Evolutionary conservation across 2,888 invertebrate species (phyloP), one percentile per base, ranked within the genome.

Genomic region (Maniola hyperantus): DNA sequence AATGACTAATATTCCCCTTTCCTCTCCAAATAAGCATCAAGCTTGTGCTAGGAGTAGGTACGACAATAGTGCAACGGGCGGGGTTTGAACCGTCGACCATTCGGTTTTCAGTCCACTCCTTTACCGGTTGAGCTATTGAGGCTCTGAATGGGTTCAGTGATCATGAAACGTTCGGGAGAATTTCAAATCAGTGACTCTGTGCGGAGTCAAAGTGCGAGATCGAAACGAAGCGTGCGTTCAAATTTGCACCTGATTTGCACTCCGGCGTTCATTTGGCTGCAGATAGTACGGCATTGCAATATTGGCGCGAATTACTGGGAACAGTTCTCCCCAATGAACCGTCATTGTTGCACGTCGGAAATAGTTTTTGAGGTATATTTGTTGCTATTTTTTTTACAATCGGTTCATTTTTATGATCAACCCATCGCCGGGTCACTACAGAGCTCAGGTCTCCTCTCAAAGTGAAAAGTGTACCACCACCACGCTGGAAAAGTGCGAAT

Each of bases 191-290:
- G 57, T 42, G 36, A 5, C 39, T 18, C 36, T 5, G 6, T 11
- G 10, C 11, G n/a, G 39, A 42, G 42, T 20, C 57, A 42, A 42
- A 57, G 57, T 57, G 57, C 57, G 7, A 2, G 20, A 18, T 39
- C 18, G 39, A 57, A 42, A 42, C 26, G 39, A 42, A 57, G 20
- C 57, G 42, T 57, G 13, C 57, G 42, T 57, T 20, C 57, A 57
- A 57, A 39, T 55, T 55, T 57, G 57, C 57, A 57, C 57, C 57
- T 55, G 36, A 55, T 39, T 55, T 20, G 7, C 11, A 15, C 34
- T n/a, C 18, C 10, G 1, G 36, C 26, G 42, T 42, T 42, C 39
- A 57, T 42, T 57, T 57, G 7, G 15, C 36, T 6, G 15, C 2
- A 6, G 11, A 34, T n/a, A 8, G 15, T 34, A 39, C 20, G 55